Evolutionary conservation across 2,797 vertebrate species (phyloP).

Genomic region (Geotrypetes seraphini): DNA sequence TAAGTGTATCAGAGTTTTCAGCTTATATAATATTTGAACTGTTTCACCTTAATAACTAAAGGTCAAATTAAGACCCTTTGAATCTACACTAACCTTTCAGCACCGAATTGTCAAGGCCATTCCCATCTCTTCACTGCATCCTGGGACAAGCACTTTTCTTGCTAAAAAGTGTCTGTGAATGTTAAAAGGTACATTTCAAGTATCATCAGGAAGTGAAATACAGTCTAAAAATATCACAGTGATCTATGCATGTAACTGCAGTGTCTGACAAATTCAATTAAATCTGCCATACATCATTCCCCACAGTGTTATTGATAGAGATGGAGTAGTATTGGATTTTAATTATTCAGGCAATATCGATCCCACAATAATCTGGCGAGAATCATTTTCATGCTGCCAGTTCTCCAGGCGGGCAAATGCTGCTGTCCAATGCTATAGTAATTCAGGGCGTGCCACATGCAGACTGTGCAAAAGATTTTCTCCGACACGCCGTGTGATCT

Average conservation of each 20-base stretch:
- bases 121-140: constrained; percentile 14
- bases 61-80: constrained; percentile 19
- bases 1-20: constrained; percentile 12
- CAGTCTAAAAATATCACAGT: constrained; percentile 51
- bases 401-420: constrained; percentile 41
- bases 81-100: constrained; percentile 27
- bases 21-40: background rate
- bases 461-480: no score
- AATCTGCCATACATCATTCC: constrained; percentile 59
- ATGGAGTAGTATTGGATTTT: constrained; percentile 58
- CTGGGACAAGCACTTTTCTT: constrained; percentile 18
- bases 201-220: constrained; percentile 42
- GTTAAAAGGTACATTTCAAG: constrained; percentile 37
- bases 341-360: constrained; percentile 68
- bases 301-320: constrained; percentile 55
- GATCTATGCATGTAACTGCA: constrained; percentile 40
- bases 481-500: no score
- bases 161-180: constrained; percentile 24
- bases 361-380: constrained; percentile 53
- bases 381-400: constrained; percentile 53
- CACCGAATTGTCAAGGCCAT: constrained; percentile 28
- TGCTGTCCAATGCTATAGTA: constrained; percentile 66
- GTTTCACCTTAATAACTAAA: constrained; percentile 15
- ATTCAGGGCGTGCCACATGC: constrained; percentile 49
- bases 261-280: constrained; percentile 63